Evolutionary conservation across 2,113 vertebrate species (phyloP), one percentile per base, ranked within the genome.

Genomic region (Stomatorhinus ivindoensis): DNA sequence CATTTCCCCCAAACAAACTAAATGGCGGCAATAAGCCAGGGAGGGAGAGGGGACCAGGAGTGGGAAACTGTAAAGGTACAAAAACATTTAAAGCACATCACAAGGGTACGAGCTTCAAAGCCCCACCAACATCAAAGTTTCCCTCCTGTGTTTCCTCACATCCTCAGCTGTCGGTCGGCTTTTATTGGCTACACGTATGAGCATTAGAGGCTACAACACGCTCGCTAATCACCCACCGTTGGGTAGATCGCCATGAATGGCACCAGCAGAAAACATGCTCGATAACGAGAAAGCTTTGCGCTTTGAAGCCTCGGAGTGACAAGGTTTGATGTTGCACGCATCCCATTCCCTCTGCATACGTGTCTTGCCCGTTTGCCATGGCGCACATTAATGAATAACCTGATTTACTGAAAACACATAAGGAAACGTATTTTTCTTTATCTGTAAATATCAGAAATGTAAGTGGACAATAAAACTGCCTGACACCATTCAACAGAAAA

Each of bases 61-160:
- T 51, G 65, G 90, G 90, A 91, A 92, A 92, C 89, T 92, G 88
- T 92, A 91, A 89, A 90, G 92, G 92, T 90, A 91, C 15, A 91
- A 89, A 87, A 91, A 91, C 90, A 69, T 95, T 95, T 94, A 93
- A 92, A 92, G 91, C 92, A 88, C 90, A 92, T 95, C 93, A 94
- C 92, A 92, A 93, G 91, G 91, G 91, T 90, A 91, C 69, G 46
- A 92, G 90, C 93, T 95, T 94, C 94, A 95, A 94, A 95, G 92
- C 92, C 87, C 88, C 90, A n/a, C 90, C 58, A 44, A 94, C 93
- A 94, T 95, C 94, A 95, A 95, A 95, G 93, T 86, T 35, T 39
- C 53, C 87, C 76, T 47, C 76, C 88, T 51, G 88, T 89, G 87
- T 87, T 87, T 91, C 11, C 89, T 87, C 39, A 83, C 85, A 87